phyloP scores from a whole-genome alignment of 2,113 vertebrate species.

The Cavia porcellus region DNA sequence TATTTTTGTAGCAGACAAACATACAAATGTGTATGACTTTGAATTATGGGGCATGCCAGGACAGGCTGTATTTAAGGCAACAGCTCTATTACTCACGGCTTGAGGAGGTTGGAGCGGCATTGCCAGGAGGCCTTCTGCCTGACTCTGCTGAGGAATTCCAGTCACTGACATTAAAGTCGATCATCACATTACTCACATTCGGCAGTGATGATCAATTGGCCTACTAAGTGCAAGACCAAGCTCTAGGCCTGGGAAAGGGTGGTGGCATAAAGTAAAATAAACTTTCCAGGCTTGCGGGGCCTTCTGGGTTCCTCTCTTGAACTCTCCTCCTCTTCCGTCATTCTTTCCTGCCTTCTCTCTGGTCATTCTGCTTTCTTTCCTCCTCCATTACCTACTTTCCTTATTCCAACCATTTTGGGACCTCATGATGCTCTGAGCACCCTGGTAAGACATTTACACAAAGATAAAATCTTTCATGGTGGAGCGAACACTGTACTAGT shows the following conservation, averaged over 20 bases:
- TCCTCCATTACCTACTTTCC: background rate
- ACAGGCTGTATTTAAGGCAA: constrained; percentile 44
- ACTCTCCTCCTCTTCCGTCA: background rate
- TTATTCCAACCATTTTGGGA: background rate
- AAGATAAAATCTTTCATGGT: background rate
- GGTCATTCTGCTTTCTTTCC: background rate
- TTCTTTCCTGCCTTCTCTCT: background rate
- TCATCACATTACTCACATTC: rapidly evolving
- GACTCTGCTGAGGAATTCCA: background rate
- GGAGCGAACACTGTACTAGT: background rate
- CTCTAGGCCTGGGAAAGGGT: background rate
- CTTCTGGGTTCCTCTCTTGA: background rate
- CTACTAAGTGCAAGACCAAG: background rate
- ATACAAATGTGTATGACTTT: constrained; percentile 53
- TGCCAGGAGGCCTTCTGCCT: background rate
- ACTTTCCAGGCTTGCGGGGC: background rate
- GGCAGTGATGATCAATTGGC: background rate
- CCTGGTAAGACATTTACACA: background rate
- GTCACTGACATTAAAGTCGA: rapidly evolving
- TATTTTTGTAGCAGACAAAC: constrained; percentile 66
- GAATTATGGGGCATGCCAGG: constrained; percentile 52
- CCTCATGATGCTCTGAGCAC: background rate
- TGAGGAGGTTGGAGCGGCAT: background rate
- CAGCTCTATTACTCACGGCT: constrained; percentile 10
- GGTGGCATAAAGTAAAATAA: background rate